Conservation (phyloP, 2,888 invertebrate species). For the Brachynemurus nebulosus region DNA sequence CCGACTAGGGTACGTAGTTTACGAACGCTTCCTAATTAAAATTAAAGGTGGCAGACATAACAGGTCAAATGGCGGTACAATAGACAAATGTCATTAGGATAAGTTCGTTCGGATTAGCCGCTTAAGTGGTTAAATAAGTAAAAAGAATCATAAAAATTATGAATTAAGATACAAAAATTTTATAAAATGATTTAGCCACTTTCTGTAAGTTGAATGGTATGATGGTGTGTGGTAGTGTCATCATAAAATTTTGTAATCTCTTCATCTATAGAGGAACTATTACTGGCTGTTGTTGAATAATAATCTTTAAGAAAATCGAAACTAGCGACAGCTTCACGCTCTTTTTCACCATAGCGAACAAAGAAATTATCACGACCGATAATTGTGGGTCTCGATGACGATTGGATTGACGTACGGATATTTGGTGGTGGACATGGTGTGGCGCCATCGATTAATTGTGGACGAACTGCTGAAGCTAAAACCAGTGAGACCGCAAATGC, state of each 20-base stretch:
- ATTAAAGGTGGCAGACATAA: no score
- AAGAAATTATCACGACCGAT: constrained; percentile 64
- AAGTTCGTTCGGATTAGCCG: no score
- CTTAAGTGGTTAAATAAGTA: no score
- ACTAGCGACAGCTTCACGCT: constrained; percentile 61
- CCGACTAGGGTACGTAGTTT: no score
- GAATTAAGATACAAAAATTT: no score
- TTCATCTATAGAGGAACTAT: constrained; percentile 16
- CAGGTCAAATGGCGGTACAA: no score
- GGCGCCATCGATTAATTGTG: constrained; percentile 40
- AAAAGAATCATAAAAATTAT: no score
- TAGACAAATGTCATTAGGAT: no score
- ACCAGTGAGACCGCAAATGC: constrained; percentile 20
- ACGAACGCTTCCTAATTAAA: no score
- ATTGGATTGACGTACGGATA: constrained; percentile 18
- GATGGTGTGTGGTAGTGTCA: not conserved
- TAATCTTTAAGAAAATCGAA: constrained; percentile 69
- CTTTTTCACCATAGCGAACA: constrained; percentile 63
- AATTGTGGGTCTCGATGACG: constrained; percentile 50
- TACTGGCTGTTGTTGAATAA: constrained; percentile 28
- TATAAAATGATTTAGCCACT: not conserved
- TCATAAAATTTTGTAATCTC: constrained; percentile 10
- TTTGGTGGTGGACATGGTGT: constrained; percentile 30
- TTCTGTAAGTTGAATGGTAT: not conserved
- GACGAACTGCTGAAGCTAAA: constrained; percentile 47